Percentiles rank a stretch among this genome's conserved stretches.
Conservation (phyloP, 2,113 vertebrate genomes). For the Ceyx cyanopectus region DNA sequence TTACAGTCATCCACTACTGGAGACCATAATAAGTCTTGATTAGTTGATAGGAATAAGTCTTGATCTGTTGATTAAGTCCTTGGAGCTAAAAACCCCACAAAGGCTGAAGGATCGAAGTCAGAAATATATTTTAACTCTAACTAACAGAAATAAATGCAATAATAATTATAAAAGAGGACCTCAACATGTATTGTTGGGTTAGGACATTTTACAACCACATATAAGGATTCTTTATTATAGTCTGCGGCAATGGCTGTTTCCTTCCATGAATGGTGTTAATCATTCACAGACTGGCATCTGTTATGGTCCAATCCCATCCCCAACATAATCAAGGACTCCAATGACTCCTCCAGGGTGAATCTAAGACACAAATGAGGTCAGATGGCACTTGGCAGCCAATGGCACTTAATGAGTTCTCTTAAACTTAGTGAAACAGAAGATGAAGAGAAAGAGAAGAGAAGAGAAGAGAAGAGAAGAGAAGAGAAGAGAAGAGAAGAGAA, state of each 20-base stretch:
- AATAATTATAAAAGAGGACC: background rate
- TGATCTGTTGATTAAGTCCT: background rate
- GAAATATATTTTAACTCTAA: background rate
- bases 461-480: no score
- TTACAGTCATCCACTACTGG: background rate
- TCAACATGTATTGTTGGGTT: background rate
- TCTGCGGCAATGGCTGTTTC: background rate
- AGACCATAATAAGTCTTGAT: background rate
- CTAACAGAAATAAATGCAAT: background rate
- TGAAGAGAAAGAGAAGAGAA: no score
- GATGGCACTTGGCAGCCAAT: no score
- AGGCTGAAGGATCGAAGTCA: background rate
- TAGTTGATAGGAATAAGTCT: background rate
- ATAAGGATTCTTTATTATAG: background rate
- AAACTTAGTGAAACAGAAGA: no score
- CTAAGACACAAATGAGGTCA: no score
- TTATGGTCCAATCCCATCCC: no score
- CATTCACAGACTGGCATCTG: background rate
- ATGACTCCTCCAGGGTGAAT: no score
- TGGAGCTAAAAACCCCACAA: background rate
- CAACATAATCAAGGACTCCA: no score
- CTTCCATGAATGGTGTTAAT: background rate
- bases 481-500: no score
- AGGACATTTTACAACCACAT: background rate
- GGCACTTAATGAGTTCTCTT: no score